A percentile compares a stretch with the other conserved stretches of the same genome.
These are phyloP conservation scores for Venustoraphidia nigricollis DNA, from an alignment of 2,888 invertebrate species.

Conservation along the genomic window DNA sequence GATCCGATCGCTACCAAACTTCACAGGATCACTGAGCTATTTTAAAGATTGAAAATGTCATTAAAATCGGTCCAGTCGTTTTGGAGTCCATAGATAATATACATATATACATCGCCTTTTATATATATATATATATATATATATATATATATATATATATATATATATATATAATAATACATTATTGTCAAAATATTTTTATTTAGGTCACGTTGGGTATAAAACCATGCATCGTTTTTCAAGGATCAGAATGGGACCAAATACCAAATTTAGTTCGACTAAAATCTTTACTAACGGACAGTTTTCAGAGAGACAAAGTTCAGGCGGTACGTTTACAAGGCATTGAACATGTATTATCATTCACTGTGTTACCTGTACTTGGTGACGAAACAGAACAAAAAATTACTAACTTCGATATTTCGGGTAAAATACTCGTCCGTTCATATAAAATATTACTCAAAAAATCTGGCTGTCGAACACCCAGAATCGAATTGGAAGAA, in stretches of 20 bases:
- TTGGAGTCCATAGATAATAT: too few relatives aligned
- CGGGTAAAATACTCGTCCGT: conserved; percentile 59
- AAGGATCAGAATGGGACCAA: conserved; percentile 81
- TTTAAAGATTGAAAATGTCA: too few relatives aligned
- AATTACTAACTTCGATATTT: too few relatives aligned
- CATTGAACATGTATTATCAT: conserved; percentile 82
- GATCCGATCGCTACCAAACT: too few relatives aligned
- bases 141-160: too few relatives aligned
- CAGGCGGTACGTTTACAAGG: conserved; percentile 79
- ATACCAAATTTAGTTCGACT: conserved; percentile 65
- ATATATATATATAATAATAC: too few relatives aligned
- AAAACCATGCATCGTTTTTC: conserved; percentile 84
- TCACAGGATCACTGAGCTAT: too few relatives aligned
- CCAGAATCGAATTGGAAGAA: conserved; percentile 83
- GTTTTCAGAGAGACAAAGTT: conserved; percentile 75
- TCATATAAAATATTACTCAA: conserved; percentile 69
- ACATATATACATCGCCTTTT: too few relatives aligned
- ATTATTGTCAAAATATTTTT: background rate
- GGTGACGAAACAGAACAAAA: too few relatives aligned
- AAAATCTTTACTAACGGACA: conserved; percentile 79
- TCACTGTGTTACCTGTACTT: conserved; percentile 54
- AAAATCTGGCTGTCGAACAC: conserved; percentile 79
- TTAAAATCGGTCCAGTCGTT: too few relatives aligned
- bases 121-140: too few relatives aligned
- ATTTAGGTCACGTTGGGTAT: conserved; percentile 42